Conservation (phyloP, 2,113 vertebrate genomes). For the Pristiophorus japonicus region DNA sequence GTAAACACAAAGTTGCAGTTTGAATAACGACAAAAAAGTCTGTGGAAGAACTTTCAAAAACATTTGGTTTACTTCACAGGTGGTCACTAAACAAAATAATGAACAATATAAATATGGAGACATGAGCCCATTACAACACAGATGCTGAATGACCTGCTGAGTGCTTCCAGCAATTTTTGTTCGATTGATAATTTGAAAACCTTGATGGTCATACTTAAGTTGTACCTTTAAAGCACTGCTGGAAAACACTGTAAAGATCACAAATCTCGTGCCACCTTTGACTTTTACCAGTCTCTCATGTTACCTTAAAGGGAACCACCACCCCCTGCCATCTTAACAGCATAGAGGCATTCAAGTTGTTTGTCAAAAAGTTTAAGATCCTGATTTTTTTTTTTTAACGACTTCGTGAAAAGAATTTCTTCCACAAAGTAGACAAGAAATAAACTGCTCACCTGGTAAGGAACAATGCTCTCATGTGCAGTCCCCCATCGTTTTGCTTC, state of each 20-base stretch:
- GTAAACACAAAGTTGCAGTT: background rate
- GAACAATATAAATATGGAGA: background rate
- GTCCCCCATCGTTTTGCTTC: slow-evolving; percentile 74
- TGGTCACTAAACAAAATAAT: background rate
- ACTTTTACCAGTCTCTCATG: background rate
- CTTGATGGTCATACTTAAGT: background rate
- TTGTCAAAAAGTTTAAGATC: background rate
- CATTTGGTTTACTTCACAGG: background rate
- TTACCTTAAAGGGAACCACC: background rate
- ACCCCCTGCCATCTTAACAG: background rate
- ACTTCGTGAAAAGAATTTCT: background rate
- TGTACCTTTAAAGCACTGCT: background rate
- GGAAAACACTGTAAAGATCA: background rate
- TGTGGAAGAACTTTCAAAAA: background rate
- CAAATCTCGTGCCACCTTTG: background rate
- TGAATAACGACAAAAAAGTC: background rate
- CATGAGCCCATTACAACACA: background rate
- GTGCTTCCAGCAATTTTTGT: background rate
- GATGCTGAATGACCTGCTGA: background rate
- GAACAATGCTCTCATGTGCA: slow-evolving; percentile 76
- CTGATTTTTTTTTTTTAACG: background rate
- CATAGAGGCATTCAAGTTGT: background rate
- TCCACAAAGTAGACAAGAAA: background rate
- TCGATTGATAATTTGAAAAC: background rate
- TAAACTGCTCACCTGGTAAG: slow-evolving; percentile 67